phyloP scores from a whole-genome alignment of 2,797 vertebrate species.

The Chrysocyon brachyurus region DNA sequence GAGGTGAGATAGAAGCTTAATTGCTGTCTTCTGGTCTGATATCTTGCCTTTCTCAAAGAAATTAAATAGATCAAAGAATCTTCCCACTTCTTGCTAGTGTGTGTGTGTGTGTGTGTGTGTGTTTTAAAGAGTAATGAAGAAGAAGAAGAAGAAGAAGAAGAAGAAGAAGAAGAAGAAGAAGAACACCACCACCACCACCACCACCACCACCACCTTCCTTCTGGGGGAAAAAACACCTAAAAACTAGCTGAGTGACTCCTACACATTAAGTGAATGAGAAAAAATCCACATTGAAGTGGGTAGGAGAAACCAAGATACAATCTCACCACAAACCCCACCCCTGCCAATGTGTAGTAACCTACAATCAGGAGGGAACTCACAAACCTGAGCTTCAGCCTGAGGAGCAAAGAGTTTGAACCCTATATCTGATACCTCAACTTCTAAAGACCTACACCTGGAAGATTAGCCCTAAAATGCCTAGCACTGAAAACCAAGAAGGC shows the following conservation, averaged over 20 bases:
- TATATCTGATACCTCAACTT: neutral
- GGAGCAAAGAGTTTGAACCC: neutral
- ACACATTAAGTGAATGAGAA: neutral
- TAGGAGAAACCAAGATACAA: neutral
- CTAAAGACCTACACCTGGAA: neutral
- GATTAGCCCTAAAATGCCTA: neutral
- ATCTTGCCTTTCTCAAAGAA: neutral
- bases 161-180: too few species aligned
- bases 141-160: too few species aligned
- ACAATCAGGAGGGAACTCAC: neutral
- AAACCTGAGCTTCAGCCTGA: neutral
- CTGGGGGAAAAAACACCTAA: neutral
- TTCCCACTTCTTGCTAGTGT: constrained; percentile 4
- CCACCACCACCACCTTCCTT: too few species aligned
- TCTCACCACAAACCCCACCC: neutral
- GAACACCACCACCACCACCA: too few species aligned
- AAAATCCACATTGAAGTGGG: neutral
- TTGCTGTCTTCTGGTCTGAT: neutral
- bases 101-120: neutral
- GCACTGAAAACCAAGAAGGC: neutral
- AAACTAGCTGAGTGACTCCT: neutral
- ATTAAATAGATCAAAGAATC: neutral
- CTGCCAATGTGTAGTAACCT: neutral
- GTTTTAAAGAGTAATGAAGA: neutral
- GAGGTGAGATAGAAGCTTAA: neutral